Evolutionary conservation across 1,140 invertebrate species (phyloP).

Genomic region (Philopotamus ludificatus): DNA sequence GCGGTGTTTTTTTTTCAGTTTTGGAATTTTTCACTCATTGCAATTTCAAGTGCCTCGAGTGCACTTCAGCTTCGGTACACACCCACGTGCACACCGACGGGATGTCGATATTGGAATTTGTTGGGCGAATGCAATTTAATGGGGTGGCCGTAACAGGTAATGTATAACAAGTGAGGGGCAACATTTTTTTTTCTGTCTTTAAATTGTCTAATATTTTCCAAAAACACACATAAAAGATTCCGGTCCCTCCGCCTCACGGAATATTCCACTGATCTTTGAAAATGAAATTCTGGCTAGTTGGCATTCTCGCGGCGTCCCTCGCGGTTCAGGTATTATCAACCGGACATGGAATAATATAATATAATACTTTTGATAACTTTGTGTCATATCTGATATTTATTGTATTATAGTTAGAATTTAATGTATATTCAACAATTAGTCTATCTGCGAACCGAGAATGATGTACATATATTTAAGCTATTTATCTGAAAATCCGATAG

Average conservation of each 20-base stretch:
- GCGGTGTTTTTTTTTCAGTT: background rate
- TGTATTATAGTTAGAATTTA: too few relatives aligned
- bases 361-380: too few relatives aligned
- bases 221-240: background rate
- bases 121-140: slow-evolving; percentile 25
- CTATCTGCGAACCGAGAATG: too few relatives aligned
- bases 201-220: background rate
- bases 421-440: too few relatives aligned
- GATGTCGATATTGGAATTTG: background rate
- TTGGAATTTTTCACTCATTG: background rate
- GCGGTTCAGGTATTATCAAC: slow-evolving; percentile 14
- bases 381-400: too few relatives aligned
- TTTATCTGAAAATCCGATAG: too few relatives aligned
- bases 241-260: background rate
- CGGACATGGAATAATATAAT: too few relatives aligned
- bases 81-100: too few relatives aligned
- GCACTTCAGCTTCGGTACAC: slow-evolving; percentile 15
- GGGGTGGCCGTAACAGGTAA: slow-evolving; percentile 7
- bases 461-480: too few relatives aligned
- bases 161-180: slow-evolving; percentile 17
- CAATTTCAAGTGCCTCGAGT: slow-evolving; percentile 1
- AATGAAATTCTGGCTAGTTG: slow-evolving; percentile 30
- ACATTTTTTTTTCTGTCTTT: slow-evolving; percentile 12
- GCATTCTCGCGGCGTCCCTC: slow-evolving; percentile 25
- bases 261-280: slow-evolving; percentile 1